Percentiles rank a stretch among this genome's conserved stretches.
These are phyloP conservation scores for Echeneis naucrates DNA, from an alignment of 2,797 vertebrate genomes.

Conservation along the genomic window DNA sequence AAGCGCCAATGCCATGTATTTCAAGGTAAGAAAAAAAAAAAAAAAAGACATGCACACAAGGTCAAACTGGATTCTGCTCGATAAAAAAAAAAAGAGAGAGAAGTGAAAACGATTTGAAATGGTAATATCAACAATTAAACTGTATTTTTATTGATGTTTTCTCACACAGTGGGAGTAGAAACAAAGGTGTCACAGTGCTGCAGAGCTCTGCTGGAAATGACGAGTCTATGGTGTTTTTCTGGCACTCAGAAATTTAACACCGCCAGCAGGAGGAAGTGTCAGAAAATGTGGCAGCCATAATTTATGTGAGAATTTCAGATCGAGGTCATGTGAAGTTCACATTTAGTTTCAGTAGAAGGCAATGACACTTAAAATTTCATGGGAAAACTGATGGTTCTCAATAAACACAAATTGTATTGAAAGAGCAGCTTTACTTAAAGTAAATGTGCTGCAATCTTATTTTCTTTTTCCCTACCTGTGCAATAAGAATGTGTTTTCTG, in stretches of 20 bases:
- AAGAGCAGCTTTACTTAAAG: not conserved
- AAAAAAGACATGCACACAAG: not conserved
- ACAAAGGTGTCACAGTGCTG: constrained; percentile 19
- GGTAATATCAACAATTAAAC: constrained; percentile 38
- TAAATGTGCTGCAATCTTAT: constrained; percentile 2
- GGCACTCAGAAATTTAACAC: constrained; percentile 15
- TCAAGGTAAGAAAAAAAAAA: constrained; percentile 5
- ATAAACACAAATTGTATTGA: not conserved
- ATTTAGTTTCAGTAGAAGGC: constrained; percentile 6
- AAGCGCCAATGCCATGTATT: constrained; percentile 17
- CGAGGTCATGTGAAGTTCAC: constrained; percentile 25
- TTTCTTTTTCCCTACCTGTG: constrained; percentile 1
- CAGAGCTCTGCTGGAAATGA: constrained; percentile 33
- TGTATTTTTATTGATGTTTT: constrained; percentile 26
- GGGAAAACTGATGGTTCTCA: constrained; percentile 22
- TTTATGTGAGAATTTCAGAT: constrained; percentile 22
- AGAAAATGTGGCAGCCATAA: constrained; percentile 10
- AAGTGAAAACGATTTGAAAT: constrained; percentile 23
- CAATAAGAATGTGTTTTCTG: constrained; percentile 45
- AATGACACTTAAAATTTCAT: constrained; percentile 15
- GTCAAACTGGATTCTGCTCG: constrained; percentile 34
- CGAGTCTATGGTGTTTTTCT: constrained; percentile 8
- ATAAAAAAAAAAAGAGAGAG: constrained; percentile 35
- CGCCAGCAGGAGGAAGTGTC: not conserved
- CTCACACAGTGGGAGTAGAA: constrained; percentile 3